Base-by-base conservation (phyloP, 2,888 invertebrate genomes). In the Netelia virgata region DNA sequence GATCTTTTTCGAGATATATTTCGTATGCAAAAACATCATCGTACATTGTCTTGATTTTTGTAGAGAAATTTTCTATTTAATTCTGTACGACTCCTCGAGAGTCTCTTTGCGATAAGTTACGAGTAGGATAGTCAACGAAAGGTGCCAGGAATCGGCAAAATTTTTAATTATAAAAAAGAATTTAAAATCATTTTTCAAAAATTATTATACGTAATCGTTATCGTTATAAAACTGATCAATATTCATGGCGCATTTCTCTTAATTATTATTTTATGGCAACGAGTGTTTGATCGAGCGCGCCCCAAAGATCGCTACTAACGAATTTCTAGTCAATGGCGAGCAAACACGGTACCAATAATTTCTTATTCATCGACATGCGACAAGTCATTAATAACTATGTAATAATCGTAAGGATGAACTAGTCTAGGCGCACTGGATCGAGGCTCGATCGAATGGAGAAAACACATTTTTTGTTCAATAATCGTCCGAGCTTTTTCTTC, bases 401-500 rank as follows among this genome's bases (percentile, higher is more conserved):
- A 57, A 23, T 53, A 59, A 66, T 20, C 8, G 68, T 23, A 64
- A 69, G 53, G 18, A 16, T n/a, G 36, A 66, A 64, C 78, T 82
- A 77, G 70, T 28, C 66, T 70, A 28, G 70, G 69, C 41, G 76
- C 64, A 82, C 82, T 43, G 36, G n/a, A 68, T 43, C 16, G 69
- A 74, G 74, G 68, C 36, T 43, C 61, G 68, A 75, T 72, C 50
- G 57, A 63, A 69, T 9, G 76, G 76, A 69, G 23, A 72, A 28
- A 28, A 28, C 2, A 28, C 11, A 61, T 14, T 11, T 18, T n/a
- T n/a, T 36, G 36, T 36, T 36, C 11, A 57, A 83, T 76, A 23
- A 86, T 82, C 72, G 61, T 79, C 79, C 68, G 77, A 86, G 86
- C 83, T 79, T 90, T 86, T 87, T 88, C 86, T 87, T 90, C 86